phyloP scores from a whole-genome alignment of 2,797 vertebrate species.

The Paedocypris micromegethes region DNA sequence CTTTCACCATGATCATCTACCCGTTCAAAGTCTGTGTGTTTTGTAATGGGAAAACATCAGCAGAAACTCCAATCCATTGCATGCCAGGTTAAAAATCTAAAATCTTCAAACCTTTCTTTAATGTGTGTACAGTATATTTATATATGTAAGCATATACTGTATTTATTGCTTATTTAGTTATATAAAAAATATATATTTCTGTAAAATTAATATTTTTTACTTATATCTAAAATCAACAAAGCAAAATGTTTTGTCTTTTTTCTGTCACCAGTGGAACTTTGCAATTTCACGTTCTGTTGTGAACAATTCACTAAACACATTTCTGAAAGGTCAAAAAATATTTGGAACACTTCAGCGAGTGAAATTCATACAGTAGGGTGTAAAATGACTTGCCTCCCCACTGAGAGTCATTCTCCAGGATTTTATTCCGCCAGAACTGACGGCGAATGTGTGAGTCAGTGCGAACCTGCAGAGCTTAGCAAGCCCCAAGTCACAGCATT shows the following conservation, averaged over 20 bases:
- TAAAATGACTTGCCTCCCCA: conserved; percentile 6
- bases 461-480: conserved; percentile 11
- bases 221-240: too few species aligned
- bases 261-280: not conserved
- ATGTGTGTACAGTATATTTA: too few species aligned
- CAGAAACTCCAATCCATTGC: too few species aligned
- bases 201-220: too few species aligned
- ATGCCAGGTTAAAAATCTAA: too few species aligned
- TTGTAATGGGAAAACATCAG: too few species aligned
- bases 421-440: conserved; percentile 22
- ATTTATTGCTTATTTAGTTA: too few species aligned
- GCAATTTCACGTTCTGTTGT: not conserved
- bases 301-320: too few species aligned
- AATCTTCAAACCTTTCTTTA: too few species aligned
- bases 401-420: conserved; percentile 17
- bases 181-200: too few species aligned
- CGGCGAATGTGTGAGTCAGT: conserved; percentile 21
- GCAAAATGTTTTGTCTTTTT: too few species aligned
- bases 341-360: conserved; percentile 10
- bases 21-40: not conserved
- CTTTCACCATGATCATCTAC: conserved; percentile 36
- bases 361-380: conserved; percentile 13
- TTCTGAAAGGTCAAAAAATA: conserved; percentile 15
- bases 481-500: not conserved
- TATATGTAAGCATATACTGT: too few species aligned